phyloP scores from a whole-genome alignment of 2,797 vertebrate species.

The Pangasius djambal region DNA sequence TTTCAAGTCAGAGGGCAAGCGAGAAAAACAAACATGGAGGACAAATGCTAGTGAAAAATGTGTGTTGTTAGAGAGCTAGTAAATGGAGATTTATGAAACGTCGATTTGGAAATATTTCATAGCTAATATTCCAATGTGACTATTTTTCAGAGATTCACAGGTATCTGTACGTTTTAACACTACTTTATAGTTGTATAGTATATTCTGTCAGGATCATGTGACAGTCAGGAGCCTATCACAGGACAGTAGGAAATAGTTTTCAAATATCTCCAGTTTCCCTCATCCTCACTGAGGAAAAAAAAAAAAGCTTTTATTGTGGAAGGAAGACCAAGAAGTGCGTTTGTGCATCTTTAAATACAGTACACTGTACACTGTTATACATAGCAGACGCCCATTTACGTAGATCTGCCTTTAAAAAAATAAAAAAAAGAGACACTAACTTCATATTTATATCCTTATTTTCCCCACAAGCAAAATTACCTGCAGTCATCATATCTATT shows the following conservation, averaged over 20 bases:
- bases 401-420: slow-evolving; percentile 1
- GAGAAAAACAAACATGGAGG: background rate
- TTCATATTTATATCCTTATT: slow-evolving; percentile 46
- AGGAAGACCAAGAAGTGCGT: background rate
- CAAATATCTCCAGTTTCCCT: background rate
- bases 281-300: background rate
- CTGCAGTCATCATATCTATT: slow-evolving; percentile 76
- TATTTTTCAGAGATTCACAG: background rate
- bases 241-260: too few relatives aligned
- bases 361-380: slow-evolving; percentile 43
- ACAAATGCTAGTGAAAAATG: background rate
- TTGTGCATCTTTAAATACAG: slow-evolving; percentile 32
- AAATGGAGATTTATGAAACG: background rate
- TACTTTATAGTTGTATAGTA: background rate
- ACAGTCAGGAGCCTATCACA: too few relatives aligned
- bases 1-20: background rate
- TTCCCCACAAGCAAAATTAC: slow-evolving; percentile 69
- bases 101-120: background rate
- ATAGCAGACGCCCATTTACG: background rate
- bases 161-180: background rate
- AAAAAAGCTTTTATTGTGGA: background rate
- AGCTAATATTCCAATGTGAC: background rate
- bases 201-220: too few relatives aligned
- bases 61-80: background rate
- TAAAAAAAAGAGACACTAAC: slow-evolving; percentile 48